These are phyloP conservation scores for Xestia c-nigrum DNA, from an alignment of 2,888 invertebrate species.

Conservation along the genomic window DNA sequence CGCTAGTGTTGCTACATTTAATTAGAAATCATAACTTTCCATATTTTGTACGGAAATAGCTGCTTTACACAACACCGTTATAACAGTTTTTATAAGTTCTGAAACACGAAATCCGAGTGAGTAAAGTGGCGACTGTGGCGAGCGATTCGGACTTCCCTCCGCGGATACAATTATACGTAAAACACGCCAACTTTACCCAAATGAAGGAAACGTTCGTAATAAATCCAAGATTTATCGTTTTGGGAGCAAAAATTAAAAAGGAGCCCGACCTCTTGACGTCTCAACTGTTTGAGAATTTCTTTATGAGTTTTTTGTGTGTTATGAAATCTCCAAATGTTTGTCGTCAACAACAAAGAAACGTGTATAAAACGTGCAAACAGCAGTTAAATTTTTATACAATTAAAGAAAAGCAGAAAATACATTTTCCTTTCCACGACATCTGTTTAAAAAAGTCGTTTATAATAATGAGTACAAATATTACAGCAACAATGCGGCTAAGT, in stretches of 20 bases:
- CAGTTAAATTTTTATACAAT: slow-evolving; percentile 39
- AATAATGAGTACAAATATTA: slow-evolving; percentile 62
- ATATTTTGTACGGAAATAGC: not conserved
- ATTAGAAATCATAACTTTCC: not conserved
- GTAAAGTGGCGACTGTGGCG: slow-evolving; percentile 18
- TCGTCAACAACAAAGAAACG: slow-evolving; percentile 47
- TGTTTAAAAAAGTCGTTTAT: slow-evolving; percentile 52
- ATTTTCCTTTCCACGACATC: slow-evolving; percentile 37
- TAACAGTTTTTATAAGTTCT: slow-evolving; percentile 24
- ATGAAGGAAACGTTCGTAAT: slow-evolving; percentile 62
- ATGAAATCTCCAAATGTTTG: slow-evolving; percentile 50
- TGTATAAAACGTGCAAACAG: slow-evolving; percentile 47
- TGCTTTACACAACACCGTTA: not conserved
- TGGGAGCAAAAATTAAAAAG: slow-evolving; percentile 51
- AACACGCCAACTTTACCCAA: slow-evolving; percentile 59
- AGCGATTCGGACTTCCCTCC: slow-evolving; percentile 34
- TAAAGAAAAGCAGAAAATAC: slow-evolving; percentile 24
- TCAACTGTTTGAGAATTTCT: slow-evolving; percentile 48
- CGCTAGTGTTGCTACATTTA: not conserved
- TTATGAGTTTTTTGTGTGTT: slow-evolving; percentile 55
- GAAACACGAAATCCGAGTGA: slow-evolving; percentile 21
- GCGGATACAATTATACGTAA: slow-evolving; percentile 57
- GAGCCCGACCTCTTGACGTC: slow-evolving; percentile 44
- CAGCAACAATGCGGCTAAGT: slow-evolving; percentile 40
- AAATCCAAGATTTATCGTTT: slow-evolving; percentile 63